Evolutionary conservation across 1,140 invertebrate species (phyloP).

Genomic region (Brachionus rubens): DNA sequence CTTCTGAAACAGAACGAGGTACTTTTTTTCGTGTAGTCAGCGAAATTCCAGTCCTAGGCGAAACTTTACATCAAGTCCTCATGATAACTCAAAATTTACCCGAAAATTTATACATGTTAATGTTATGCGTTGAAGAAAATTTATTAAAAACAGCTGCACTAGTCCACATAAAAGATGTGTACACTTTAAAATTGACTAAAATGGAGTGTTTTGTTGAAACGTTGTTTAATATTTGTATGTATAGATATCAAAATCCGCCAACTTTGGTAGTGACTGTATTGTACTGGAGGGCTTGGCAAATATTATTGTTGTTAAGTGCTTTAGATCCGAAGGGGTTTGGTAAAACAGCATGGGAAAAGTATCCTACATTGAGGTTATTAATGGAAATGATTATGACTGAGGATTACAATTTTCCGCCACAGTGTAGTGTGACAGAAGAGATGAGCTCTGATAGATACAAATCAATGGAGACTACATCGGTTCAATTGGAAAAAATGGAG

Average conservation of each 20-base stretch:
- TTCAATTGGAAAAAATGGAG: conserved; percentile 69
- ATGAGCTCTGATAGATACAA: conserved; percentile 65
- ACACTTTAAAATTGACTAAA: not conserved
- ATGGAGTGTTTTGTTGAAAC: conserved; percentile 38
- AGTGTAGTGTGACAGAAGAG: conserved; percentile 66
- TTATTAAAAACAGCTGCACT: conserved; percentile 36
- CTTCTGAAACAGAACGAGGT: conserved; percentile 72
- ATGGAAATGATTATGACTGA: conserved; percentile 98
- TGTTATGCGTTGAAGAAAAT: conserved; percentile 43
- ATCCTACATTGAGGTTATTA: conserved; percentile 82
- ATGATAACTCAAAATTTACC: conserved; percentile 32
- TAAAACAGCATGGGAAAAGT: conserved; percentile 77
- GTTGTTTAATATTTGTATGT: conserved; percentile 44
- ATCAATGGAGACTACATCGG: conserved; percentile 66
- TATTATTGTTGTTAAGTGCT: conserved; percentile 80
- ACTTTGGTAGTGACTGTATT: conserved; percentile 80
- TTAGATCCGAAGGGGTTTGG: conserved; percentile 87
- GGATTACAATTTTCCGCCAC: conserved; percentile 74
- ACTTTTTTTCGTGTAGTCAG: conserved; percentile 72
- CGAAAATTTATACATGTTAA: conserved; percentile 30
- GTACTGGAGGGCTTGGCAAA: conserved; percentile 91
- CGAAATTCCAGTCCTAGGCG: conserved; percentile 79
- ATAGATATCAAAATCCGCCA: conserved; percentile 71
- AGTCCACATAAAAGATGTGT: conserved; percentile 30
- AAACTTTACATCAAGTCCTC: conserved; percentile 67